Evolutionary conservation across 2,113 vertebrate species (phyloP), one percentile per base, ranked within the genome.

Genomic region (Vulpes lagopus): DNA sequence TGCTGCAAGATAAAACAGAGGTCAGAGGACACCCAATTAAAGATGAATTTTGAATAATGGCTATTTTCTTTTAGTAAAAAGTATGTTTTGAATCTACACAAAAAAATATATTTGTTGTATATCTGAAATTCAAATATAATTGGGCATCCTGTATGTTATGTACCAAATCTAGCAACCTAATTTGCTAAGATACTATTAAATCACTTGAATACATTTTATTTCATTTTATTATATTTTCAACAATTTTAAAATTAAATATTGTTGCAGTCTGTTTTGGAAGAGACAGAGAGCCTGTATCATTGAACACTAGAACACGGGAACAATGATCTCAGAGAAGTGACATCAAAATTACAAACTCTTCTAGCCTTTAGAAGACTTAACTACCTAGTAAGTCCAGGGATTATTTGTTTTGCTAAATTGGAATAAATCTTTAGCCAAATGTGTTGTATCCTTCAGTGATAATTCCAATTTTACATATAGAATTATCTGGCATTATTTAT

Each of bases 121-220:
- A 91, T 51, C 49, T 92, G 65, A 95, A 95, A 93, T 80, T 57
- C 38, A 93, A 80, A 69, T 91, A 4, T 86, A 89, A 93, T 14
- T 59, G 22, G 17, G 8, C 1, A 65, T 15, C 20, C 30, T 92
- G 20, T n/a, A 82, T 93, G 57, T 71, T 89, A 92, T 69, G 16
- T 30, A 9, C n/a, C 43, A 90, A 92, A 74, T 27, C 14, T 53
- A n/a, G n/a, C 14, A 76, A 91, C 9, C 20, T 22, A 89, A 71
- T 80, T 78, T 65, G 93, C 15, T 19, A 57, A 86, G 62, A 87
- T 71, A 78, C 3, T 82, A 51, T n/a, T 53, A 27, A n/a, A 73
- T 53, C 17, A 84, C 14, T 87, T 49, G 49, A 49, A 53, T 27
- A 55, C 60, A 55, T 67, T 86, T 53, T 43, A 59, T 35, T 76